Base-by-base conservation (phyloP, 2,797 vertebrate species). In the Tolypeutes matacus region DNA sequence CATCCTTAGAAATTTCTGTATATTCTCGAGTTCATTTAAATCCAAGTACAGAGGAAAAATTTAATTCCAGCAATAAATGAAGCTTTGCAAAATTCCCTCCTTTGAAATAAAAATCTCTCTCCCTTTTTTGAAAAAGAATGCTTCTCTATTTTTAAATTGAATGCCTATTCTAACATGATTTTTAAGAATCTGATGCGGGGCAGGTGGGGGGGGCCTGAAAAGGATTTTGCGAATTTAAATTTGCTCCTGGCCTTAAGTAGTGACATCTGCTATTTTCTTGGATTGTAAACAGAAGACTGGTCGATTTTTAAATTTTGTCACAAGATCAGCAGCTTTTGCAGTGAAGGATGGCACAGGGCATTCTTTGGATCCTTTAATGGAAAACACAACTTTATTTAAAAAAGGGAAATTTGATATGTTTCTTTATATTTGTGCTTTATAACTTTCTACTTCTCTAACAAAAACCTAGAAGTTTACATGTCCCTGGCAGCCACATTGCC, bases 321-420 rank as follows among this genome's bases (percentile, higher is more conserved):
- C 17, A 36, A 86, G 51, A 85, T 60, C 12, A 95, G 65, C 31
- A 75, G 75, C 70, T 93, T 56, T 77, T 89, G 39, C 17, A 49
- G 49, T 31, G 20, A 53, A n/a, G n/a, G 27, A n/a, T 51, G 46
- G 27, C 25, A 86, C 7, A 42, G 46, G 42, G 27, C n/a, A 86
- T 18, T 9, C 49, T 95, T 95, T 95, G 85, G 84, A 94, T 65
- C 86, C 15, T 72, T 94, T 83, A 77, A 93, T 65, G 77, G 94
- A 87, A 95, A 95, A n/a, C 86, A 95, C 64, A 25, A 34, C 29
- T 87, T 90, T 51, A 86, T 91, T 89, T 88, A 78, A 96, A 95
- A 88, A 69, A 86, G 64, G 7, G 42, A 27, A 73, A 92, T 82
- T 81, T 39, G 62, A 89, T 94, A 72, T n/a, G 34, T 92, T 93